These are phyloP conservation scores for Gila robusta DNA, from an alignment of 2,797 vertebrate species.

Conservation along the genomic window DNA sequence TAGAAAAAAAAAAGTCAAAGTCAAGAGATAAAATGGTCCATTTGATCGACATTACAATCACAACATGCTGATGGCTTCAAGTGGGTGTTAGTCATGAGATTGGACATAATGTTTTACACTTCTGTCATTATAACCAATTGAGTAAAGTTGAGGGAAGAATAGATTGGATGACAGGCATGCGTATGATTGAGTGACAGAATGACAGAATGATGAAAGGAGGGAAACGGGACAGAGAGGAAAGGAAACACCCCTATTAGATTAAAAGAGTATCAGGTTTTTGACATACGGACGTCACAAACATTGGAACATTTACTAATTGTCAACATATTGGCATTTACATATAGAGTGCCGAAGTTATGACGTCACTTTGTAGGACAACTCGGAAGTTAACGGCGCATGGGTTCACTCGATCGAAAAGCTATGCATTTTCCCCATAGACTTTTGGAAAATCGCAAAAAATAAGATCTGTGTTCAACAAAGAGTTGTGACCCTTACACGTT, in stretches of 20 bases:
- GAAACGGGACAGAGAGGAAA: slow-evolving; percentile 67
- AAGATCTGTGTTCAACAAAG: too few species aligned
- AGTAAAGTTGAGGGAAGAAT: slow-evolving; percentile 60
- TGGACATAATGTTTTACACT: slow-evolving; percentile 36
- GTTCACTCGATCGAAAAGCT: too few species aligned
- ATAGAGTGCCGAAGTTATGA: background rate
- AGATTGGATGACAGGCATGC: slow-evolving; percentile 39
- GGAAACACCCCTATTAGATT: slow-evolving; percentile 54
- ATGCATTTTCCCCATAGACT: too few species aligned
- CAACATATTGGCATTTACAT: background rate
- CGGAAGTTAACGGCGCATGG: too few species aligned
- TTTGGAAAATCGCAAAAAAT: too few species aligned
- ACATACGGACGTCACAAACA: slow-evolving; percentile 64
- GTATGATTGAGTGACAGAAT: slow-evolving; percentile 6
- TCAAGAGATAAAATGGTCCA: slow-evolving; percentile 17
- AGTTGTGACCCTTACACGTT: too few species aligned
- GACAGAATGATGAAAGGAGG: slow-evolving; percentile 58
- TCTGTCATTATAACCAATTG: slow-evolving; percentile 40
- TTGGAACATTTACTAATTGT: background rate
- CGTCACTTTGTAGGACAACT: too few species aligned
- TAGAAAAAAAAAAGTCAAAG: background rate
- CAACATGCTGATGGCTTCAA: slow-evolving; percentile 23
- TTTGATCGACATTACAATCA: slow-evolving; percentile 38
- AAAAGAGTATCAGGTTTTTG: slow-evolving; percentile 65
- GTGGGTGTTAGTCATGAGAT: slow-evolving; percentile 31